These are phyloP conservation scores for Dasypus novemcinctus DNA, from an alignment of 2,113 vertebrate species.

Conservation along the genomic window DNA sequence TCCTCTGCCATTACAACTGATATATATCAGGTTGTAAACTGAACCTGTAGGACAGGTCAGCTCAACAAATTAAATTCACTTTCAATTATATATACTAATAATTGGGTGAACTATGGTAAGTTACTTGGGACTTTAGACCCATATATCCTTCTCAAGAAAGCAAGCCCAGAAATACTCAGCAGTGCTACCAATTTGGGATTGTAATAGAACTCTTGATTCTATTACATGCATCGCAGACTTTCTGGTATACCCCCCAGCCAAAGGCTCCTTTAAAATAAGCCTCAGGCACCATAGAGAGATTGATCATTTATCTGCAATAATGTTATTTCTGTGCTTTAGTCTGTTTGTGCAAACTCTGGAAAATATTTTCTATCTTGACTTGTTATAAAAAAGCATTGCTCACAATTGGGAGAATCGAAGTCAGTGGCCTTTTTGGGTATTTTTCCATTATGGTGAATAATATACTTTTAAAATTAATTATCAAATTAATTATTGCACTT, in stretches of 20 bases:
- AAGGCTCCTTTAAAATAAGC: conserved; percentile 79
- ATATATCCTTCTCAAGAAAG: conserved; percentile 67
- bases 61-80: conserved; percentile 54
- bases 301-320: conserved; percentile 83
- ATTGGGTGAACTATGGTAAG: conserved; percentile 41
- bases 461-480: not conserved
- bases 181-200: conserved; percentile 75
- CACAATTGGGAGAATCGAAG: conserved; percentile 38
- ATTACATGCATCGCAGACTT: conserved; percentile 81
- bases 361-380: conserved; percentile 79
- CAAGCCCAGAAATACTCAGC: conserved; percentile 63
- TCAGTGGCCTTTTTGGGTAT: conserved; percentile 59
- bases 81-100: conserved; percentile 61
- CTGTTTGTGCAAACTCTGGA: conserved; percentile 79
- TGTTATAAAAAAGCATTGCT: conserved; percentile 71
- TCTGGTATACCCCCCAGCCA: conserved; percentile 71
- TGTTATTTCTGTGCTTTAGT: conserved; percentile 81
- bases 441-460: conserved; percentile 61
- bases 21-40: conserved; percentile 32
- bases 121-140: conserved; percentile 56
- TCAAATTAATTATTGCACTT: conserved; percentile 12
- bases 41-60: not conserved
- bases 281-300: conserved; percentile 76
- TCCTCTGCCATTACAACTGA: not conserved
- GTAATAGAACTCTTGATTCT: conserved; percentile 75